Evolutionary conservation across 2,888 invertebrate species (phyloP).

Genomic region (Torymus aiolomorphi): DNA sequence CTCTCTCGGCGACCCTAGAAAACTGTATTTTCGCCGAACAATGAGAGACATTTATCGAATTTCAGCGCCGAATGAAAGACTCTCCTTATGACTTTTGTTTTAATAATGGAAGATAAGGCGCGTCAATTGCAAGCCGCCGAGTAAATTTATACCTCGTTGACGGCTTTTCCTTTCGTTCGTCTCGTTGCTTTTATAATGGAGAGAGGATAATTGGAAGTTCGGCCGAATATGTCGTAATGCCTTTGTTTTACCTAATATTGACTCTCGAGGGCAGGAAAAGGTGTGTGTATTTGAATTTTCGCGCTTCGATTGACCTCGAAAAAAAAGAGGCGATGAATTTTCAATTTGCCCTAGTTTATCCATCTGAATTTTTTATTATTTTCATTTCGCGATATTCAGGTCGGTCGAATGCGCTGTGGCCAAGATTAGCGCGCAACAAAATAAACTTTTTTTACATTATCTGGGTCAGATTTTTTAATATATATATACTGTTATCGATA

Average conservation of each 20-base stretch:
- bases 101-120: constrained; percentile 27
- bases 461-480: no score
- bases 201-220: no score
- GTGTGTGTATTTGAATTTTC: no score
- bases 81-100: constrained; percentile 32
- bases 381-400: constrained; percentile 2
- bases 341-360: not conserved
- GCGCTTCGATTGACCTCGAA: no score
- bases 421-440: no score
- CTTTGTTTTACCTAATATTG: no score
- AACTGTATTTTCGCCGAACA: constrained; percentile 32
- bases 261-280: no score
- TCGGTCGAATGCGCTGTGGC: not conserved
- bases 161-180: not conserved
- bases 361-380: not conserved
- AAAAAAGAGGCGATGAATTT: no score
- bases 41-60: constrained; percentile 44
- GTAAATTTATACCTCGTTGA: constrained; percentile 30
- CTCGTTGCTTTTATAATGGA: no score
- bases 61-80: constrained; percentile 13
- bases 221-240: no score
- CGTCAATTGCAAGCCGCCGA: constrained; percentile 14
- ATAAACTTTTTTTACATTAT: no score
- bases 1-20: not conserved
- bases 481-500: no score